Conservation (phyloP, 2,888 invertebrate genomes). For the Andrena praecox region DNA sequence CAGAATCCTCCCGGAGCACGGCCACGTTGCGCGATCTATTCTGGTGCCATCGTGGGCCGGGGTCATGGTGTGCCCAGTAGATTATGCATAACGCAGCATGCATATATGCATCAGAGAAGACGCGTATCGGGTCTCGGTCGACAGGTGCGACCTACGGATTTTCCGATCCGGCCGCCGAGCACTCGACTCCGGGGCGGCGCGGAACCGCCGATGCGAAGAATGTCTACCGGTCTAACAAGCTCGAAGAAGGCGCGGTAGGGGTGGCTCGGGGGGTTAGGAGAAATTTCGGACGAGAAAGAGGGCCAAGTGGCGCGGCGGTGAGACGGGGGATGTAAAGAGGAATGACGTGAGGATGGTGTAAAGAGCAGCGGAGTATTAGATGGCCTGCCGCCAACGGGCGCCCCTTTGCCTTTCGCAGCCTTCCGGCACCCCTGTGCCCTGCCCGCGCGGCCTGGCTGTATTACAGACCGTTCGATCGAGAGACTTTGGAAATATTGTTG, state of each 20-base stretch:
- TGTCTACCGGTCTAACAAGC: conserved; percentile 36
- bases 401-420: conserved; percentile 72
- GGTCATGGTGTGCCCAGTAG: conserved; percentile 56
- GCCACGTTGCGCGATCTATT: conserved; percentile 43
- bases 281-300: conserved; percentile 13
- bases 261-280: not conserved
- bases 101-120: conserved; percentile 63
- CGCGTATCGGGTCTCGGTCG: conserved; percentile 52
- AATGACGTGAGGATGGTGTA: conserved; percentile 23
- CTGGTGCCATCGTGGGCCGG: conserved; percentile 20
- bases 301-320: not conserved
- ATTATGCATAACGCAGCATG: conserved; percentile 63
- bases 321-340: conserved; percentile 16
- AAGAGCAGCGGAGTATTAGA: conserved; percentile 71
- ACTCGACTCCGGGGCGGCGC: conserved; percentile 52
- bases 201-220: conserved; percentile 69
- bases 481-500: too few relatives aligned
- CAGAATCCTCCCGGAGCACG: conserved; percentile 35
- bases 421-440: conserved; percentile 37
- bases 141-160: conserved; percentile 64
- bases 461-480: too few relatives aligned
- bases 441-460: conserved; percentile 35
- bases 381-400: conserved; percentile 75
- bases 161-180: conserved; percentile 56
- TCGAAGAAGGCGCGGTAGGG: too few relatives aligned